phyloP scores from a whole-genome alignment of 2,888 invertebrate species.

The Hoplodrina blanda region DNA sequence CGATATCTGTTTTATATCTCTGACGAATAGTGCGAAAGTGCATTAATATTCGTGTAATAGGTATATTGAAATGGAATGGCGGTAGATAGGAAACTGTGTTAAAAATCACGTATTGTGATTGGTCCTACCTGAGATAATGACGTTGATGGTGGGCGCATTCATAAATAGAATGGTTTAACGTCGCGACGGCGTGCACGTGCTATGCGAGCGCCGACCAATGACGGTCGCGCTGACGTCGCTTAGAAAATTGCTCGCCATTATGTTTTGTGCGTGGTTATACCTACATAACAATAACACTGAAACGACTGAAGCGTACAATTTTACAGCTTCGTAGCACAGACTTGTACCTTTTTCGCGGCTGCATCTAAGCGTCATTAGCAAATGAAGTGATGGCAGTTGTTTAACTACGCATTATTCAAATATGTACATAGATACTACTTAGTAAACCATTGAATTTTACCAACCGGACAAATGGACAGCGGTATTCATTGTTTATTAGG shows the following conservation, averaged over 20 bases:
- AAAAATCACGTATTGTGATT: conserved; percentile 66
- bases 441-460: background rate
- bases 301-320: conserved; percentile 21
- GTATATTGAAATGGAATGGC: conserved; percentile 44
- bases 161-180: conserved; percentile 60
- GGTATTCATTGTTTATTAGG: background rate
- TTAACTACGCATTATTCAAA: background rate
- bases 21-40: conserved; percentile 57
- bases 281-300: conserved; percentile 14
- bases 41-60: conserved; percentile 46
- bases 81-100: conserved; percentile 44
- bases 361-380: background rate
- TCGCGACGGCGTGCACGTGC: conserved; percentile 62
- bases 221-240: conserved; percentile 50
- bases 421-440: background rate
- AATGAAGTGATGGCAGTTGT: background rate
- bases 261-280: conserved; percentile 22
- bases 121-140: conserved; percentile 68
- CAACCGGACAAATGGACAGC: background rate
- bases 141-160: conserved; percentile 58
- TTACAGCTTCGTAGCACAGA: background rate
- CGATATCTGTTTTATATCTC: conserved; percentile 59
- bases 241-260: conserved; percentile 48
- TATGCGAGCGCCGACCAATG: conserved; percentile 64
- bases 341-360: background rate